Evolutionary conservation across 2,113 vertebrate genomes (phyloP), one percentile per base, ranked within the genome.

Genomic region (Nothobranchius furzeri): DNA sequence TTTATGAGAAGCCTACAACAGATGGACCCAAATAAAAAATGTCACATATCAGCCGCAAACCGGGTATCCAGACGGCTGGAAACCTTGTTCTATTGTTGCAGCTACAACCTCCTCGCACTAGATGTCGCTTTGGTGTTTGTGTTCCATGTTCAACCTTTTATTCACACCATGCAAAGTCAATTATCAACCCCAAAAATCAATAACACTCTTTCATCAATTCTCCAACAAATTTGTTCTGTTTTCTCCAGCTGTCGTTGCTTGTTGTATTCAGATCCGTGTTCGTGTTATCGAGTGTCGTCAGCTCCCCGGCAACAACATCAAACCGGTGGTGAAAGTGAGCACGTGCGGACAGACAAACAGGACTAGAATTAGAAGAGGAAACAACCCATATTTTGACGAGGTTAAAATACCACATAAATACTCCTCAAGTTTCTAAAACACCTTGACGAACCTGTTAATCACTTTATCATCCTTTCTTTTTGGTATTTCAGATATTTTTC

Each of bases 311-410:
- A 98, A 98, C 93, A 97, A 98, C 83, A 93, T 98, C 81, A 98
- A 94, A 62, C 96, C 97, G 0, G 96, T 99, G 51, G 95, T 96
- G 17, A 98, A 98, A 90, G 95, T 96, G 73, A 93, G 94, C 3
- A 4, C 95, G 30, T 96, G 95, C 13, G 94, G 94, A 64, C 95
- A 98, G 73, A 98, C 95, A 13, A 95, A 98, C 73, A 91, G 96
- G 78, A 98, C 97, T 3, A 95, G 96, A 79, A 95, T 97, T 70
- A 95, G 93, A 85, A 94, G 94, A 91, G 97, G 97, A 72, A 98
- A 96, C 80, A 98, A 97, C 77, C 96, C 97, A 0, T 98, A 93
- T 87, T 99, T 96, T 88, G 94, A 99, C 83, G 96, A 99, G 93
- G 97, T 97, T 42, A 3, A 55, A 20, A 52, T 12, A 12, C 13